Conservation (phyloP, 2,888 invertebrate genomes). For the Patella ulyssiponensis region DNA sequence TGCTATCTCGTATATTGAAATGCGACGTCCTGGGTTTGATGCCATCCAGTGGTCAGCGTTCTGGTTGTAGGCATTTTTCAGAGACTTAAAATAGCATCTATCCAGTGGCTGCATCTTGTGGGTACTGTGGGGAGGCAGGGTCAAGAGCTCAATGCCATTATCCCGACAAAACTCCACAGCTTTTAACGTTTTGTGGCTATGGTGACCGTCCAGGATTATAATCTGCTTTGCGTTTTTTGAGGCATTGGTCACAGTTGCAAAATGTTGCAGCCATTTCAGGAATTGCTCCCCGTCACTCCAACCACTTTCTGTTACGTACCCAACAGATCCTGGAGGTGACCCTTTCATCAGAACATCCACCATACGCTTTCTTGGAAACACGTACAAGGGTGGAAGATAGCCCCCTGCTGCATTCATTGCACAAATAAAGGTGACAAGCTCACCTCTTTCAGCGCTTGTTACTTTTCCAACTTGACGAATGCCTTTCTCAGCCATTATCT, state of each 20-base stretch:
- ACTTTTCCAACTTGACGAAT: slow-evolving; percentile 15
- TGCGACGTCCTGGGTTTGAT: slow-evolving; percentile 36
- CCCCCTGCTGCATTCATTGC: slow-evolving; percentile 33
- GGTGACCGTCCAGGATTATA: slow-evolving; percentile 69
- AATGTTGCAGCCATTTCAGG: slow-evolving; percentile 66
- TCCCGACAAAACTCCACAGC: slow-evolving; percentile 62
- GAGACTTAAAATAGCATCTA: slow-evolving; percentile 43
- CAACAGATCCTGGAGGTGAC: slow-evolving; percentile 39
- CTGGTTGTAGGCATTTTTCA: slow-evolving; percentile 43
- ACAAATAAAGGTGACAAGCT: neutral
- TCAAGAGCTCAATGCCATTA: slow-evolving; percentile 63
- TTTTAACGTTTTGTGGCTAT: slow-evolving; percentile 52
- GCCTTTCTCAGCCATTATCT: slow-evolving; percentile 17
- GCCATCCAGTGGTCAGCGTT: slow-evolving; percentile 35
- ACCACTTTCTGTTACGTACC: slow-evolving; percentile 46
- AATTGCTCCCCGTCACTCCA: slow-evolving; percentile 56
- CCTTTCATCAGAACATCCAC: slow-evolving; percentile 53
- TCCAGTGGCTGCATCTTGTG: slow-evolving; percentile 57
- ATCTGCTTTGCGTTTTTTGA: slow-evolving; percentile 53
- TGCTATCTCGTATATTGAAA: slow-evolving; percentile 39
- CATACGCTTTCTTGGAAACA: slow-evolving; percentile 63
- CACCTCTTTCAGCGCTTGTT: slow-evolving; percentile 32
- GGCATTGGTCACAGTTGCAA: slow-evolving; percentile 57
- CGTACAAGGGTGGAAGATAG: slow-evolving; percentile 38
- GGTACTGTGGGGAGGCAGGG: slow-evolving; percentile 68